These are phyloP conservation scores for Mylabris sibirica DNA, from an alignment of 2,888 invertebrate genomes.

Conservation along the genomic window DNA sequence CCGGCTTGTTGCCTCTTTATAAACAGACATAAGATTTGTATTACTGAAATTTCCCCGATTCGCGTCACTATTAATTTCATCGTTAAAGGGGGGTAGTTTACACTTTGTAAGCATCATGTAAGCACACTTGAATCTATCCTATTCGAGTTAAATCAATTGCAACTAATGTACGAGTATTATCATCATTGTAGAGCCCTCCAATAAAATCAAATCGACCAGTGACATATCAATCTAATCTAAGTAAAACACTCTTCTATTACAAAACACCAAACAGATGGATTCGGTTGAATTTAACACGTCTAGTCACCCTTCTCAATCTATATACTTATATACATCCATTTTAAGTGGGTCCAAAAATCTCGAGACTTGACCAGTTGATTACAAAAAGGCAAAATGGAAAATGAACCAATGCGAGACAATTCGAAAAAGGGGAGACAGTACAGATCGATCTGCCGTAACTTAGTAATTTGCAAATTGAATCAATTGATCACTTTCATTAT, in stretches of 20 bases:
- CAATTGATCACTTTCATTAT: constrained; percentile 48
- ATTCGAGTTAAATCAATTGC: constrained; percentile 37
- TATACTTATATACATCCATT: not conserved
- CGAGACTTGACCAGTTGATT: constrained; percentile 48
- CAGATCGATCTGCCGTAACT: constrained; percentile 40
- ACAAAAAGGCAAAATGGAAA: constrained; percentile 44
- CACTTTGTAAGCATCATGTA: not conserved
- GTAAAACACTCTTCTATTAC: constrained; percentile 43
- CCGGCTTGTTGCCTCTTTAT: not conserved
- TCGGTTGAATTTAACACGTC: constrained; percentile 47
- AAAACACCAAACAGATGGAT: constrained; percentile 50
- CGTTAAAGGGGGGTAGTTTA: not conserved
- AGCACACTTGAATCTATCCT: constrained; percentile 10
- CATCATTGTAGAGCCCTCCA: constrained; percentile 36
- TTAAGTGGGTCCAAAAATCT: constrained; percentile 38
- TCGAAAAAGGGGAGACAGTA: constrained; percentile 34
- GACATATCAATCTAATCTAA: constrained; percentile 53
- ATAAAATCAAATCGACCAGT: constrained; percentile 50
- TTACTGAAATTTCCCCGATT: not conserved
- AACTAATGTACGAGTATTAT: constrained; percentile 40
- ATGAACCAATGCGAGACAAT: constrained; percentile 51
- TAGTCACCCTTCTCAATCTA: constrained; percentile 41
- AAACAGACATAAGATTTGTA: not conserved
- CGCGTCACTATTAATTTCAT: not conserved
- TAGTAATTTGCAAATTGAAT: constrained; percentile 56